Evolutionary conservation across 2,797 vertebrate species (phyloP), one percentile per base, ranked within the genome.

Genomic region (Margarornis squamiger): DNA sequence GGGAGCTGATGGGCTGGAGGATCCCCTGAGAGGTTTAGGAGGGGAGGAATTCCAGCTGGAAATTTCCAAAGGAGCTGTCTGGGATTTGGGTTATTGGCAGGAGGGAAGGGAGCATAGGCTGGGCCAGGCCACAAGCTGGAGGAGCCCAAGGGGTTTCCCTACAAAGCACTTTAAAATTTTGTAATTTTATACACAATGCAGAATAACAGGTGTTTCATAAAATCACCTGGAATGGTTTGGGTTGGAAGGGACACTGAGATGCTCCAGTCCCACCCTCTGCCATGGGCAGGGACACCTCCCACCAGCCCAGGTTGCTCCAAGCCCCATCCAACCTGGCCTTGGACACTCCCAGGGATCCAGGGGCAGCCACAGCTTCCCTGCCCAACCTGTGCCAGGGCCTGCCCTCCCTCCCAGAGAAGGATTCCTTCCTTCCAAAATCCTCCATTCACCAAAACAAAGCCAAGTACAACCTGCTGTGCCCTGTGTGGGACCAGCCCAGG

Each of bases 51-150:
- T 45, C 86, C 72, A 26, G 32, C 55, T 68, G 79, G 82, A 83
- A 45, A 27, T 43, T 58, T 54, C 86, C 7, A 0, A 0, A 17
- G 6, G 7, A 39, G 67, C 49, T 18, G 23, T 6, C 49, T 7
- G 5, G 30, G 49, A 6, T 8, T 24, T 14, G 5, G n/a, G 66
- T 39, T 4, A 7, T 39, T 4, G 7, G 38, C 52, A 27, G 39
- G 19, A 0, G 2, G 1, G 11, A 58, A 48, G 27, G n/a, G 17
- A 75, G 27, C 1, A 0, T 0, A 1, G 22, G 10, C 54, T 7
- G 59, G 68, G 66, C 30, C 3, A 1, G 36, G 36, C 22, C 59
- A 10, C 0, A 0, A n/a, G 48, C 79, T 82, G 62, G 29, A 38
- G 45, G 19, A 11, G 27, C 72, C 65, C 4, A 4, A 21, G 52